Conservation (phyloP, 2,113 vertebrate genomes). For the Corythornis cristatus region DNA sequence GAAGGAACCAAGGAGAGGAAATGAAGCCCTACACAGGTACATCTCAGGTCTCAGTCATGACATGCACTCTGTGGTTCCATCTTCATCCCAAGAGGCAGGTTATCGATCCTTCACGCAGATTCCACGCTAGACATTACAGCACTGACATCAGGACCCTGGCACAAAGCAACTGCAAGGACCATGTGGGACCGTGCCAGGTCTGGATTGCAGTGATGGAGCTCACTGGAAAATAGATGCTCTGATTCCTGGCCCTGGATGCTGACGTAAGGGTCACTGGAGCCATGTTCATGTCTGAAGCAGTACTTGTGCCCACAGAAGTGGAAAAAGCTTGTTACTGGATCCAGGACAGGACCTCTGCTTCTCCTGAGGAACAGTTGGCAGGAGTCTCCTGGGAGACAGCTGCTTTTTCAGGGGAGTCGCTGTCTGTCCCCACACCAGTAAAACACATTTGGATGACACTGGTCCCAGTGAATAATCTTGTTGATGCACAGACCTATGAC, state of each 20-base stretch:
- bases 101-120: background rate
- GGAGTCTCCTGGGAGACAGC: background rate
- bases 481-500: rapidly evolving
- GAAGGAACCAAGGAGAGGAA: background rate
- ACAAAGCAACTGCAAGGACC: rapidly evolving
- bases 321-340: background rate
- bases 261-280: background rate
- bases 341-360: background rate
- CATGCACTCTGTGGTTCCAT: background rate
- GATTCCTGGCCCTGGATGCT: background rate
- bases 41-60: background rate
- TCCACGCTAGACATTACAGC: background rate
- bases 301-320: background rate
- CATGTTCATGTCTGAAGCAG: background rate
- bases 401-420: background rate
- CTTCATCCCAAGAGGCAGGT: background rate
- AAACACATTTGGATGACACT: background rate
- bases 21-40: background rate
- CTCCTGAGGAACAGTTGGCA: background rate
- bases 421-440: background rate
- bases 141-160: rapidly evolving
- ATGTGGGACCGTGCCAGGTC: background rate
- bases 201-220: background rate
- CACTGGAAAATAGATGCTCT: background rate
- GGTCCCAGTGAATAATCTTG: background rate